Evolutionary conservation across 2,113 vertebrate species (phyloP), one percentile per base, ranked within the genome.

Genomic region (Plecturocebus donacophilus): DNA sequence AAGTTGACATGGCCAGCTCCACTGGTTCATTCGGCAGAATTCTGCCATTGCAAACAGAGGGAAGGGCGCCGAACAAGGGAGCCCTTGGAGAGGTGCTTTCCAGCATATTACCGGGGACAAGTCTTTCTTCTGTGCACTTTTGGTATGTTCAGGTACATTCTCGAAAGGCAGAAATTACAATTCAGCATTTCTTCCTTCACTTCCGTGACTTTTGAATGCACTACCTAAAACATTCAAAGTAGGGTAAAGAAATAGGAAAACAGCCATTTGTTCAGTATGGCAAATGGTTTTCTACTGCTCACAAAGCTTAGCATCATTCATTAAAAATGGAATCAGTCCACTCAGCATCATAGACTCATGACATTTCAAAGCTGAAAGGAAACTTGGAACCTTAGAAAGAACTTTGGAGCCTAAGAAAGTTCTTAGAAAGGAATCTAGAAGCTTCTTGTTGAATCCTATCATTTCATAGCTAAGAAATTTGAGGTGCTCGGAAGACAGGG

Each of bases 21-120:
- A 45, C 25, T 56, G 90, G 32, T 38, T 66, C 45, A 30, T 38
- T 13, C 52, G 42, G 83, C 54, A 56, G 87, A 19, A 58, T 16
- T 25, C 40, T 17, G 12, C 30, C 38, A 30, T 1, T 16, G 38
- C 32, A 76, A 35, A 30, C 42, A 54, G 23, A 77, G 70, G 56
- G 14, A 12, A 40, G 35, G 35, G 21, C 0, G 2, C 32, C 2
- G 17, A 30, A 86, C 11, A 10, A 42, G 17, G 5, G 42, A 71
- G n/a, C 17, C 19, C 1, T 66, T 45, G 56, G 81, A 64, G 35
- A 35, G 25, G 71, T 11, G 21, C 10, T 10, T 45, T 9, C 14
- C 20, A 6, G 5, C 0, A 3, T 64, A 10, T 38, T 56, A 8
- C 19, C 49, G 68, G 68, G 30, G 47, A 66, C 7, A 0, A 0